Evolutionary conservation across 2,113 vertebrate genomes (phyloP).

Genomic region (Triplophysa rosa): DNA sequence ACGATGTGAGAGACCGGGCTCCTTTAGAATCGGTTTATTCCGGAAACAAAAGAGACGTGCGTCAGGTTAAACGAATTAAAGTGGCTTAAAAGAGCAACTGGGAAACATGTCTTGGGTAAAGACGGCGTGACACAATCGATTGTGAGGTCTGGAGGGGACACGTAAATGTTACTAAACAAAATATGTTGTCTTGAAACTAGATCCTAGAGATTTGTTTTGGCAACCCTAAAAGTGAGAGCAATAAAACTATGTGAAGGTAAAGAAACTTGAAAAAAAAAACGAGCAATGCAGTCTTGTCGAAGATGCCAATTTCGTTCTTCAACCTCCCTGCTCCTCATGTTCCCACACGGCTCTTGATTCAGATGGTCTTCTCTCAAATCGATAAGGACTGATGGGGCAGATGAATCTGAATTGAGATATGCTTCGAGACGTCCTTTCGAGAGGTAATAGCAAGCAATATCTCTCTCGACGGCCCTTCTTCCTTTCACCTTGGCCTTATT

Average conservation of each 20-base stretch:
- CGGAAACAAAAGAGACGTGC: not conserved
- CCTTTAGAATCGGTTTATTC: not conserved
- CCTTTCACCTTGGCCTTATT: not conserved
- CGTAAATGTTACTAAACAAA: not conserved
- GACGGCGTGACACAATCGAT: not conserved
- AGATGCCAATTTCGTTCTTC: not conserved
- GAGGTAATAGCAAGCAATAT: not conserved
- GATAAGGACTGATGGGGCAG: constrained; percentile 6
- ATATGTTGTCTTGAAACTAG: not conserved
- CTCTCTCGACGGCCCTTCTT: not conserved
- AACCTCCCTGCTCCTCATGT: not conserved
- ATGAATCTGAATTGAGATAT: not conserved
- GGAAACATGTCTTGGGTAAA: not conserved
- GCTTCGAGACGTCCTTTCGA: not conserved
- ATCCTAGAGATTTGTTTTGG: no score
- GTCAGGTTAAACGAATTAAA: not conserved
- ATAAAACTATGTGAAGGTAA: not conserved
- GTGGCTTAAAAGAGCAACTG: not conserved
- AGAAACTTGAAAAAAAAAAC: no score
- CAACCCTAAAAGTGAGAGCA: not conserved
- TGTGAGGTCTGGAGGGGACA: not conserved
- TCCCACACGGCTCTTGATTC: not conserved
- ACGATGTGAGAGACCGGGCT: not conserved
- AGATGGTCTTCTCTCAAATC: not conserved
- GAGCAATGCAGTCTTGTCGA: not conserved